Percentiles rank a stretch among this genome's conserved stretches.
Conservation (phyloP, 2,888 invertebrate species). For the Tortricodes alternella region DNA sequence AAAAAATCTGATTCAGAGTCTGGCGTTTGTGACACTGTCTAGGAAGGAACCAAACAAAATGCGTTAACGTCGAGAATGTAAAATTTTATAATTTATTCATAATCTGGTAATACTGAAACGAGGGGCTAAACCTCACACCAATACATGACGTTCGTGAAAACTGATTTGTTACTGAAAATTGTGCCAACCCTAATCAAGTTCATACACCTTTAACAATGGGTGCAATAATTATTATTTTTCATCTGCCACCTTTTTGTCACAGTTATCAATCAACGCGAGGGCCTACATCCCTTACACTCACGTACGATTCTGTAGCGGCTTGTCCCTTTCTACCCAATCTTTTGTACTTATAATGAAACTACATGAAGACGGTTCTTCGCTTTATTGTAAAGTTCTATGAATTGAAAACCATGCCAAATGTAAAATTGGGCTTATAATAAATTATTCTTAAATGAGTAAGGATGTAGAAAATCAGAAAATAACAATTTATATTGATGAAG, state of each 20-base stretch:
- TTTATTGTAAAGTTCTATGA: neutral
- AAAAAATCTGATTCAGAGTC: too few relatives aligned
- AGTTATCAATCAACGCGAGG: constrained; percentile 83
- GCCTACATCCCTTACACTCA: constrained; percentile 55
- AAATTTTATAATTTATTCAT: too few relatives aligned
- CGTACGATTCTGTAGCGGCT: constrained; percentile 42
- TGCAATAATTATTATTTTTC: constrained; percentile 82
- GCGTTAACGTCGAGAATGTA: too few relatives aligned
- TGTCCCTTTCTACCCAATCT: constrained; percentile 67
- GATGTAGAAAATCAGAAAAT: neutral
- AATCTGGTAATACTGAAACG: too few relatives aligned
- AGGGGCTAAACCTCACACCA: too few relatives aligned
- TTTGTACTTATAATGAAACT: constrained; percentile 49
- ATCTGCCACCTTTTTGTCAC: constrained; percentile 83
- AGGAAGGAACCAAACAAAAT: too few relatives aligned
- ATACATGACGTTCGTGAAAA: too few relatives aligned
- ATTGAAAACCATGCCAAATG: neutral
- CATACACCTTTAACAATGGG: constrained; percentile 78
- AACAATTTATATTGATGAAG: too few relatives aligned
- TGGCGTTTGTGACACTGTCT: too few relatives aligned
- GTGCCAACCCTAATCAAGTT: constrained; percentile 68
- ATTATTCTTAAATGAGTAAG: neutral
- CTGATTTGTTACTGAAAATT: neutral
- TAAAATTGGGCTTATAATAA: neutral
- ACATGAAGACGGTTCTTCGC: constrained; percentile 7